Conservation (phyloP, 2,113 vertebrate genomes). For the Tyto alba region DNA sequence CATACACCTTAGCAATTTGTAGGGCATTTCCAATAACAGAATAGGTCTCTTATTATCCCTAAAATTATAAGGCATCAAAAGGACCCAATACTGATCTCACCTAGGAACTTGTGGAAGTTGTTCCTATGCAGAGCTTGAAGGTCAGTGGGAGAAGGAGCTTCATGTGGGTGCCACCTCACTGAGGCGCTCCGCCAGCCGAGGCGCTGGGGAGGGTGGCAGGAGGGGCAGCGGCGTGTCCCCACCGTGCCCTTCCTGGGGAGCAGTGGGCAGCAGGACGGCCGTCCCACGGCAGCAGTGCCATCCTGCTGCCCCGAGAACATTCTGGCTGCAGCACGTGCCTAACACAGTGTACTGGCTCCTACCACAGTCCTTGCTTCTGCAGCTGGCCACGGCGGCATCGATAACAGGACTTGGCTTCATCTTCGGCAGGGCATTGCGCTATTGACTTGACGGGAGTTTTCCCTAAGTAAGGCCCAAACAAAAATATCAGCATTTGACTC, state of each 20-base stretch:
- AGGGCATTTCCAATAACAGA: background rate
- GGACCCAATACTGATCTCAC: background rate
- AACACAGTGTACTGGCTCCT: background rate
- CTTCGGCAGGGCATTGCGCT: background rate
- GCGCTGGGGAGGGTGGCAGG: background rate
- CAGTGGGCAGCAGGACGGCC: background rate
- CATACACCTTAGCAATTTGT: background rate
- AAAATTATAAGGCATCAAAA: background rate
- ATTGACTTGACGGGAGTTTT: background rate
- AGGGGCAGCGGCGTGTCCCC: background rate
- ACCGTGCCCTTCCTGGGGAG: background rate
- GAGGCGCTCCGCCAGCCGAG: background rate
- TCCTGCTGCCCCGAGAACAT: too few species aligned
- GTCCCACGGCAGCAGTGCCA: too few species aligned
- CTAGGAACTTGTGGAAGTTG: background rate
- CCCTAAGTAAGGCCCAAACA: background rate
- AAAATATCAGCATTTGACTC: background rate
- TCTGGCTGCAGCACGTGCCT: background rate
- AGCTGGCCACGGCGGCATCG: rapidly evolving
- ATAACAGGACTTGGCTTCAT: background rate
- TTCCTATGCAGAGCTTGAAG: background rate
- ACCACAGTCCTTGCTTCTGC: background rate
- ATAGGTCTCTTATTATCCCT: background rate
- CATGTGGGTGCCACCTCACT: background rate
- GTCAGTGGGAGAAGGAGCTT: background rate